Percentiles rank a stretch among this genome's conserved stretches.
Conservation (phyloP, 2,113 vertebrate species). For the Potamarius usumacintae region DNA sequence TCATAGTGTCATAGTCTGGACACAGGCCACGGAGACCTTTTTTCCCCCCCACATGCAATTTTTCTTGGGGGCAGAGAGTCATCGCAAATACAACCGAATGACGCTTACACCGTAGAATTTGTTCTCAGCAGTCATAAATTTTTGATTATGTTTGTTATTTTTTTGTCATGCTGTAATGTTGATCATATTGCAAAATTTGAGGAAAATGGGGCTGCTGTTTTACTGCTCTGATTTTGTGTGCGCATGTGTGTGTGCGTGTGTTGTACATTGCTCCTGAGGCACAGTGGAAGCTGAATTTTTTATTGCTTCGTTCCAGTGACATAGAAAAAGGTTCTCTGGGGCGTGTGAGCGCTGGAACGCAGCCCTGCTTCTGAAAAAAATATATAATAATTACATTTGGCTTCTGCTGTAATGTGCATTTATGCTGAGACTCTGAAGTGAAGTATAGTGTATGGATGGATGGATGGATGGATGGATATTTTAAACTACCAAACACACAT, state of each 20-base stretch:
- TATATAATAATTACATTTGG: not conserved
- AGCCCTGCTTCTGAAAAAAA: not conserved
- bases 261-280: not conserved
- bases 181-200: not conserved
- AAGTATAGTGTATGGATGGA: not conserved
- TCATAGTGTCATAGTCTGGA: not conserved
- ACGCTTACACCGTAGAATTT: not conserved
- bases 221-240: not conserved
- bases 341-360: not conserved
- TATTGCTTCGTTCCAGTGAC: conserved; percentile 10
- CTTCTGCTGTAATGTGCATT: not conserved
- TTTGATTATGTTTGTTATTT: too few species aligned
- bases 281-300: not conserved
- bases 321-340: conserved; percentile 16
- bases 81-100: not conserved
- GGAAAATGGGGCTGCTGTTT: not conserved
- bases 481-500: not conserved
- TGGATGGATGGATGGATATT: not conserved
- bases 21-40: not conserved
- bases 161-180: not conserved
- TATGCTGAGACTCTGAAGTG: not conserved
- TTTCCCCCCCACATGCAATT: not conserved
- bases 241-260: not conserved
- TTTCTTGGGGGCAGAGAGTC: not conserved
- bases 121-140: not conserved